Conservation (phyloP, 2,888 invertebrate genomes). For the Dryobotodes eremita region DNA sequence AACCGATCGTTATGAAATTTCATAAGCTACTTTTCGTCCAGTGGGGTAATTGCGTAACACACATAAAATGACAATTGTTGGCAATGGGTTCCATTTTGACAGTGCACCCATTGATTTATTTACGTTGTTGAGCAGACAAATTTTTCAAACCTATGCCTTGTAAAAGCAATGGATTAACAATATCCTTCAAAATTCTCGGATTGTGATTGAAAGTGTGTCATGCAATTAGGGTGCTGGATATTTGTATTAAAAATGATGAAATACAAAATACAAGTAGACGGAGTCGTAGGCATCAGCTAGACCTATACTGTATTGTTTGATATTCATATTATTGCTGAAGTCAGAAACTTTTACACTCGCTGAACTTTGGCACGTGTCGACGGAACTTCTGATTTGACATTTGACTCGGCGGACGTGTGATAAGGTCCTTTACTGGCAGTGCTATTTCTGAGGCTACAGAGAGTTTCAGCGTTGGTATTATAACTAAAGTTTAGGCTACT, state of each 20-base stretch:
- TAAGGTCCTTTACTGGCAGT: not conserved
- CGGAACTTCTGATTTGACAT: conserved; percentile 22
- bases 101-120: too few species aligned
- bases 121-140: too few species aligned
- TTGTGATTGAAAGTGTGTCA: too few species aligned
- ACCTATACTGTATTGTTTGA: not conserved
- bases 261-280: not conserved
- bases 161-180: too few species aligned
- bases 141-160: too few species aligned
- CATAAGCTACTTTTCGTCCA: too few species aligned
- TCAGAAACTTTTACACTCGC: not conserved
- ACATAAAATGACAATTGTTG: too few species aligned
- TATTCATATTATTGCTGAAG: not conserved
- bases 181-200: too few species aligned
- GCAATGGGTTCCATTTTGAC: too few species aligned
- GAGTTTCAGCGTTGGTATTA: not conserved
- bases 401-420: not conserved
- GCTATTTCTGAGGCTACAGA: not conserved
- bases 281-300: not conserved
- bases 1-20: not conserved
- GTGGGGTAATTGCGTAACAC: too few species aligned
- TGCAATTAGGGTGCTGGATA: too few species aligned
- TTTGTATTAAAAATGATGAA: not conserved
- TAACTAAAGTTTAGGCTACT: not conserved
- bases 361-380: conserved; percentile 28